Conservation (phyloP, 1,140 invertebrate genomes). For the Drosophila micromelanica region DNA sequence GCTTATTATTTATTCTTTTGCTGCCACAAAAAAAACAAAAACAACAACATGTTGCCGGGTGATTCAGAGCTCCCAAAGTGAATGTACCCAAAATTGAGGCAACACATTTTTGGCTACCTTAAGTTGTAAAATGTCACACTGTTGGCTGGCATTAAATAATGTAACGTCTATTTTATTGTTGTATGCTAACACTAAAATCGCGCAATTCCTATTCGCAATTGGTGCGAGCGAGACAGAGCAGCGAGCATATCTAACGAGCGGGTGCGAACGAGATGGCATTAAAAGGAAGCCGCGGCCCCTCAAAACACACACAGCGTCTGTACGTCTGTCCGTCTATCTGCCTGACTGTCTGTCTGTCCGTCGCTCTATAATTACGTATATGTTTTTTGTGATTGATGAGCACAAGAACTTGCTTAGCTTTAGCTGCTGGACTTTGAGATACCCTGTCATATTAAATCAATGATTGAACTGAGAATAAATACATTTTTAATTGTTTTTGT, state of each 20-base stretch:
- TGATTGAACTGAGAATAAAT: too few species aligned
- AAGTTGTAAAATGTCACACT: slow-evolving; percentile 36
- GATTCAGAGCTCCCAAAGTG: slow-evolving; percentile 70
- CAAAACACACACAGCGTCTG: slow-evolving; percentile 7
- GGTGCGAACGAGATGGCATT: neutral
- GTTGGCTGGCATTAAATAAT: slow-evolving; percentile 30
- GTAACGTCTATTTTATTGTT: slow-evolving; percentile 31
- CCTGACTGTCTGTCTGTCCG: neutral
- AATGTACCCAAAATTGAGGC: slow-evolving; percentile 47
- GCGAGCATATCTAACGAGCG: neutral
- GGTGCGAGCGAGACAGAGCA: neutral
- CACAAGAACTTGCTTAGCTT: neutral
- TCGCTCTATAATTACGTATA: neutral
- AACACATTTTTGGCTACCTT: slow-evolving; percentile 13
- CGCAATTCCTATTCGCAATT: neutral
- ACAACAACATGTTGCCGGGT: slow-evolving; percentile 43
- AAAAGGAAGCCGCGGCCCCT: slow-evolving; percentile 24
- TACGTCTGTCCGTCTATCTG: neutral
- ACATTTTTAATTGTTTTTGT: too few species aligned
- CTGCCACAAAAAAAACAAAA: slow-evolving; percentile 17
- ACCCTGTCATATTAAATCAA: neutral
- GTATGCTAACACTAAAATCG: slow-evolving; percentile 10
- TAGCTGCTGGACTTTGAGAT: neutral
- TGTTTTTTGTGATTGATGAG: slow-evolving; percentile 15
- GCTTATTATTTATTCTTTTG: slow-evolving; percentile 67